phyloP scores from a whole-genome alignment of 1,140 invertebrate genomes.

The Copidosoma floridanum region DNA sequence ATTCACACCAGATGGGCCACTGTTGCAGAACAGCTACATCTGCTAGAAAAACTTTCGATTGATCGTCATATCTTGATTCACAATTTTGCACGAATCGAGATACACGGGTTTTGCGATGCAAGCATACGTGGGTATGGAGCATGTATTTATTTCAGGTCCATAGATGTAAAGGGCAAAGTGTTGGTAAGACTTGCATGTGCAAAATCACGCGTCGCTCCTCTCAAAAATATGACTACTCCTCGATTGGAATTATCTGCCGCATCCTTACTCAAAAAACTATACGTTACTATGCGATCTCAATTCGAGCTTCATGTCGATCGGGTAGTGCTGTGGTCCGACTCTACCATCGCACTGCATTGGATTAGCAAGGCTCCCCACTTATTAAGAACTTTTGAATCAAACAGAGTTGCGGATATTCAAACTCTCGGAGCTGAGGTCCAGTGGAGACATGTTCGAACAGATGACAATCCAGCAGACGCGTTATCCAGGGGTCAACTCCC shows the following conservation, averaged over 20 bases:
- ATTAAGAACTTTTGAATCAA: constrained; percentile 38
- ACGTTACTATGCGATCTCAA: neutral
- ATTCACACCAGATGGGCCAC: neutral
- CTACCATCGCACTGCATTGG: constrained; percentile 34
- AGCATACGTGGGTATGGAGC: neutral
- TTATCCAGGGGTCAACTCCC: no score
- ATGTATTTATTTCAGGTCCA: neutral
- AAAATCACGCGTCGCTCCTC: neutral
- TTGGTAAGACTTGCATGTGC: neutral
- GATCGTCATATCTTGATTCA: neutral
- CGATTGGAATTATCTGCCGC: constrained; percentile 28
- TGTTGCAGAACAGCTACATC: neutral
- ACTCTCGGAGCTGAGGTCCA: constrained; percentile 7
- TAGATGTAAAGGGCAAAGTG: neutral
- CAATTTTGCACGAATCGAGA: neutral
- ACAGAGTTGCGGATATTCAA: constrained; percentile 35
- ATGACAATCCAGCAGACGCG: no score
- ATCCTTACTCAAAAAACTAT: constrained; percentile 31
- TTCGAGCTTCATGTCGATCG: constrained; percentile 13
- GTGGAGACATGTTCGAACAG: constrained; percentile 15
- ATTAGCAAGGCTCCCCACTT: constrained; percentile 32
- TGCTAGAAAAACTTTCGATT: neutral
- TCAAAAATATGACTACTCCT: neutral
- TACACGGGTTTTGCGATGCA: neutral
- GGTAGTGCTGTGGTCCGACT: constrained; percentile 30